These are phyloP conservation scores for Xiphorhynchus erythropygius DNA, from an alignment of 2,797 vertebrate species.

Conservation along the genomic window DNA sequence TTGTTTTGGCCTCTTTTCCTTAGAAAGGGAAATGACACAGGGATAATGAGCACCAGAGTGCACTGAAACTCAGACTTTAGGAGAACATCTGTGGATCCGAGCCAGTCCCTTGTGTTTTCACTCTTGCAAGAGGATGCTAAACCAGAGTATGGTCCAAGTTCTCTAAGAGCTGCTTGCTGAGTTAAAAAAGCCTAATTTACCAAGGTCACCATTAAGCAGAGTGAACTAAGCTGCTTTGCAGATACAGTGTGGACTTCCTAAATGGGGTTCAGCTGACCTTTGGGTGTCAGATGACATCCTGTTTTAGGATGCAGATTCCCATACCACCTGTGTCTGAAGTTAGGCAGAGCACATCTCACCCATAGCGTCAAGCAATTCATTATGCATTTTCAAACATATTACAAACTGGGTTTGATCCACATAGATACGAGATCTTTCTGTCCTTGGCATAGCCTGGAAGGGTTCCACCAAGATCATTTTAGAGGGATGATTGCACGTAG, in stretches of 20 bases:
- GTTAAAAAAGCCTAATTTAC: background rate
- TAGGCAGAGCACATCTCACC: background rate
- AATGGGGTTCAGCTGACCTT: background rate
- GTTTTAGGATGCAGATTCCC: background rate
- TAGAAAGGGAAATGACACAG: background rate
- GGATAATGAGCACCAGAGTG: background rate
- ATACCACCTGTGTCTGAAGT: background rate
- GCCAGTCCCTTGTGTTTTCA: background rate
- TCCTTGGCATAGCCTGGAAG: background rate
- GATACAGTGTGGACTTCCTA: background rate
- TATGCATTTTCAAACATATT: background rate
- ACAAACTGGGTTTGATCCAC: fast-evolving
- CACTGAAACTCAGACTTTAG: background rate
- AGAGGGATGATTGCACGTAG: background rate
- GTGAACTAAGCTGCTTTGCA: background rate
- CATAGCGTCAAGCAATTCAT: background rate
- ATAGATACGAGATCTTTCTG: background rate
- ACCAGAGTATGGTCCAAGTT: background rate
- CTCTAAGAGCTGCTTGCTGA: background rate
- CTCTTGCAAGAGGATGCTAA: background rate
- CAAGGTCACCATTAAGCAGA: background rate
- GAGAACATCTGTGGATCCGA: background rate
- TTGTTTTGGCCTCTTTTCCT: background rate
- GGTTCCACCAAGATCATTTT: background rate
- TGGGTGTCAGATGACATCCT: background rate